phyloP scores from a whole-genome alignment of 2,113 vertebrate genomes.

The Cepphus grylle region DNA sequence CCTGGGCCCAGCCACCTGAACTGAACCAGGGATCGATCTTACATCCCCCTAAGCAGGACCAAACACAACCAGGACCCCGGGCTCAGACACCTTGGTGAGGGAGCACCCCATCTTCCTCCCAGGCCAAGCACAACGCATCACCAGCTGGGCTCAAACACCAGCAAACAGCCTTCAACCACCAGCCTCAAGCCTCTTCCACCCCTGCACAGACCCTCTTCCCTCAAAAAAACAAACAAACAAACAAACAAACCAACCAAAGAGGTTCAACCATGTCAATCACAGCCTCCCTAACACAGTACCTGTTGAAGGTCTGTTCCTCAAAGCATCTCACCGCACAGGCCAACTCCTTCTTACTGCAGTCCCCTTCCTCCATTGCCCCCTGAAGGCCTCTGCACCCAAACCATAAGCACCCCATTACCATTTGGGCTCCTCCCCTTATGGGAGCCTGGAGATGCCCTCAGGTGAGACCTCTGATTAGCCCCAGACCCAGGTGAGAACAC shows the following conservation, averaged over 20 bases:
- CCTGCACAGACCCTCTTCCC: neutral
- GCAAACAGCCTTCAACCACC: neutral
- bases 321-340: accelerated
- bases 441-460: neutral
- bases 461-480: neutral
- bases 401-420: neutral
- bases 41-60: neutral
- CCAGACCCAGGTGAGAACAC: neutral
- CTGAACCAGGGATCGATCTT: neutral
- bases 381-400: accelerated
- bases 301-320: neutral
- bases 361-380: accelerated
- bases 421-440: neutral
- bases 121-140: neutral
- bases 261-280: neutral
- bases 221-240: neutral
- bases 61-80: neutral
- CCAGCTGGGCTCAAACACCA: neutral
- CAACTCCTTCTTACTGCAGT: neutral
- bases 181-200: neutral
- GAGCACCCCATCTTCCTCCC: neutral
- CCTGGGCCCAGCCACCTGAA: neutral
- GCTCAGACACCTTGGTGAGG: neutral
- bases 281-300: neutral
- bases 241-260: neutral